Base-by-base conservation (phyloP, 2,797 vertebrate genomes). In the Pseudochirops cupreus region DNA sequence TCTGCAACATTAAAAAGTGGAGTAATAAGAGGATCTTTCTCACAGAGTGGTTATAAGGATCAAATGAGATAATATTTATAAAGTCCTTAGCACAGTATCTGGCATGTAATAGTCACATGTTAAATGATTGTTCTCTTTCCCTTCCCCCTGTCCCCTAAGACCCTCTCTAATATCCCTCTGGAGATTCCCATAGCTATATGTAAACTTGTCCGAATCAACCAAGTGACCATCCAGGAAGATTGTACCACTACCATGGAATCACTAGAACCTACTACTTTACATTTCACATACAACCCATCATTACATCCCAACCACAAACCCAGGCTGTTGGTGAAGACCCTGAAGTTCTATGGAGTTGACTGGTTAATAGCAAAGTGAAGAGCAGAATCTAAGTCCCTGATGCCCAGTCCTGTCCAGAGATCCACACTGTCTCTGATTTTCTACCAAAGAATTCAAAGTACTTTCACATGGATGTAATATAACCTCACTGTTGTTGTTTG, bases 381-480 rank as follows among this genome's bases (percentile, higher is more conserved):
- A n/a, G n/a, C 33, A 29, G 74, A 82, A 91, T 39, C 91, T 54
- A 56, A 93, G 31, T 91, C 91, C 56, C 46, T 67, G 0, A 31
- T 56, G 29, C 21, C 31, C 18, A 91, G 46, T 11, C 39, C 54
- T 91, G 33, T 39, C 53, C 74, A 46, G 46, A 50, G 57, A 90
- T 26, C 59, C 93, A 58, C 56, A 39, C 24, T 90, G 55, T 59
- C 54, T 12, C 58, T 62, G n/a, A 39, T 82, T 82, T 87, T 18
- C 26, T 93, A 91, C 91, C 82, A 62, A 91, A 67, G 62, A 82
- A 59, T 54, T 87, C 26, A 21, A 58, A 89, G 55, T 87, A 56
- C 92, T 91, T 92, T 55, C 91, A 33, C 56, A 91, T 16, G 57
- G 52, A 92, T 55, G 0, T 52, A 16, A 96, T 57, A 91, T 62